Conservation (phyloP, 2,888 invertebrate genomes). For the Ernsta delagoae region DNA sequence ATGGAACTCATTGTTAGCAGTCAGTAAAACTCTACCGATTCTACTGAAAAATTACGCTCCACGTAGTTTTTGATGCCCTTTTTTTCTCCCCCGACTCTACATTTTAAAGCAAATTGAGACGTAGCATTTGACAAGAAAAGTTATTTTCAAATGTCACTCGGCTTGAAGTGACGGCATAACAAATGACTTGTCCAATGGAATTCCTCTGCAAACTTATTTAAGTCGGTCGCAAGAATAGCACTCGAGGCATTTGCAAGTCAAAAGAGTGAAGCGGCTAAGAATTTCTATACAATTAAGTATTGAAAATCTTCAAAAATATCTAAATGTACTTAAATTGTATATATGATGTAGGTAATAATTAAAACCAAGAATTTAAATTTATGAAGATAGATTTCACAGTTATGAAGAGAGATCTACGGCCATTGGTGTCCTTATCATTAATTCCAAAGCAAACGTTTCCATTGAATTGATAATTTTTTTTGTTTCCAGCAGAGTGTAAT, state of each 20-base stretch:
- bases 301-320: no score
- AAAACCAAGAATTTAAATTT: no score
- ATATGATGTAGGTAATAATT: no score
- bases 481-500: no score
- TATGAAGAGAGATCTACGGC: no score
- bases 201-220: conserved; percentile 45
- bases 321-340: no score
- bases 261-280: conserved; percentile 20
- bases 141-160: conserved; percentile 52
- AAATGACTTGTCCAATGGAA: conserved; percentile 58
- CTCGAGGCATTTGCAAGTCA: conserved; percentile 15
- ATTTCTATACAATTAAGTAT: no score
- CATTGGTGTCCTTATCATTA: no score
- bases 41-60: conserved; percentile 54
- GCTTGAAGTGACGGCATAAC: conserved; percentile 54
- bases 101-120: conserved; percentile 59
- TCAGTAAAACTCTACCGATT: conserved; percentile 6
- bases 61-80: conserved; percentile 14
- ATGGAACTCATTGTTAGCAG: conserved; percentile 30
- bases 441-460: no score
- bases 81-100: conserved; percentile 22
- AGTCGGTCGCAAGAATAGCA: conserved; percentile 40
- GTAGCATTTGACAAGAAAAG: conserved; percentile 54
- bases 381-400: no score
- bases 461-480: no score